phyloP scores from a whole-genome alignment of 2,113 vertebrate species.

The Platichthys flesus region DNA sequence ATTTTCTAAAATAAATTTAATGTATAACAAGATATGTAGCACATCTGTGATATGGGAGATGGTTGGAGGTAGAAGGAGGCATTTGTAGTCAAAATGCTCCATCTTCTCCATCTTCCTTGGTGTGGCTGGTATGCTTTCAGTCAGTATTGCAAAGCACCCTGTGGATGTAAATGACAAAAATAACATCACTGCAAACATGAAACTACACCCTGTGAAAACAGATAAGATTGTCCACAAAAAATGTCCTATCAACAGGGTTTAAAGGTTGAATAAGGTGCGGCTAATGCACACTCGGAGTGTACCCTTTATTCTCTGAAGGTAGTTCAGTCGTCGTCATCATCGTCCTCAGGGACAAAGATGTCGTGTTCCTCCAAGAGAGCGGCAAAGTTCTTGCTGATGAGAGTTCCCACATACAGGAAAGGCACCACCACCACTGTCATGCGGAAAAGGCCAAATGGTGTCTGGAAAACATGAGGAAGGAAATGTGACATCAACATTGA shows the following conservation, averaged over 20 bases:
- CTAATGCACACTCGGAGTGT: constrained; percentile 17
- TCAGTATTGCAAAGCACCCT: constrained; percentile 58
- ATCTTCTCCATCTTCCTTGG: constrained; percentile 41
- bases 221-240: neutral
- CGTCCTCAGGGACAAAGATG: constrained; percentile 97
- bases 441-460: constrained; percentile 91
- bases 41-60: constrained; percentile 27
- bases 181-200: neutral
- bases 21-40: constrained; percentile 40
- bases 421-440: constrained; percentile 92
- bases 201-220: constrained; percentile 10
- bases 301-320: constrained; percentile 19
- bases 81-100: constrained; percentile 37
- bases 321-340: constrained; percentile 91
- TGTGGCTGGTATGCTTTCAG: constrained; percentile 55
- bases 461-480: constrained; percentile 76
- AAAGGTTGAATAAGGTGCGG: constrained; percentile 16
- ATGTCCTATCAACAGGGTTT: neutral
- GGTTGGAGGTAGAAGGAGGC: constrained; percentile 41
- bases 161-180: constrained; percentile 31
- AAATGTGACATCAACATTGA: neutral
- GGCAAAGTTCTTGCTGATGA: constrained; percentile 95
- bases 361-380: constrained; percentile 96
- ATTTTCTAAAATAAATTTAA: constrained; percentile 28
- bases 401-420: constrained; percentile 94